These are phyloP conservation scores for Leucophenga montana DNA, from an alignment of 2,888 invertebrate species.

Conservation along the genomic window DNA sequence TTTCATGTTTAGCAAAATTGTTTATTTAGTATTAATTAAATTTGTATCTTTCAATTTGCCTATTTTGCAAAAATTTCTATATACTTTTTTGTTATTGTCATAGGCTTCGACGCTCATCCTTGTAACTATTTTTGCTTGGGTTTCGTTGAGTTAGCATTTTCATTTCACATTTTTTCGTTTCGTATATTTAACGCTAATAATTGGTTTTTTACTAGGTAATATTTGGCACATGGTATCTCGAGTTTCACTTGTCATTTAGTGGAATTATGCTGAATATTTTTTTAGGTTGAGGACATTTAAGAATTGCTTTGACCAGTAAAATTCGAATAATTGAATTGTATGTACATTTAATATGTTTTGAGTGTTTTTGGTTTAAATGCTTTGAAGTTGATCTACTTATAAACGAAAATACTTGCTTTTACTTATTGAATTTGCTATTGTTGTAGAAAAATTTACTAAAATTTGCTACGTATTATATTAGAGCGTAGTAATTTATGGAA, in stretches of 20 bases:
- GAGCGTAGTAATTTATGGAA: no score
- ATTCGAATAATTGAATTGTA: no score
- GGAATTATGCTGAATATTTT: neutral
- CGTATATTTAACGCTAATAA: slow-evolving; percentile 12
- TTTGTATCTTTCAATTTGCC: neutral
- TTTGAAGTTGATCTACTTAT: no score
- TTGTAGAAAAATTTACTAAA: no score
- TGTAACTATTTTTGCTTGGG: slow-evolving; percentile 20
- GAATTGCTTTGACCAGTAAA: no score
- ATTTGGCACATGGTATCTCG: neutral
- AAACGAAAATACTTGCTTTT: no score
- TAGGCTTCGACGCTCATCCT: neutral
- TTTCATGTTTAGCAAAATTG: neutral
- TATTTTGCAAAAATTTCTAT: no score
- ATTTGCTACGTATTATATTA: no score
- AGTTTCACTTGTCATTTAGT: slow-evolving; percentile 12
- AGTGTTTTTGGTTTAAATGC: no score
- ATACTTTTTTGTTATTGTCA: neutral
- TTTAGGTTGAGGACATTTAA: slow-evolving; percentile 12
- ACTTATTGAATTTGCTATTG: no score
- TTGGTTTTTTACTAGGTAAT: neutral
- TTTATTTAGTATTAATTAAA: slow-evolving; percentile 4
- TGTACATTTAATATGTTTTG: no score
- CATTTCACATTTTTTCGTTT: no score
- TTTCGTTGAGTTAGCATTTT: neutral